Evolutionary conservation across 1,140 invertebrate genomes (phyloP), one percentile per base, ranked within the genome.

Genomic region (Riptortus pedestris): DNA sequence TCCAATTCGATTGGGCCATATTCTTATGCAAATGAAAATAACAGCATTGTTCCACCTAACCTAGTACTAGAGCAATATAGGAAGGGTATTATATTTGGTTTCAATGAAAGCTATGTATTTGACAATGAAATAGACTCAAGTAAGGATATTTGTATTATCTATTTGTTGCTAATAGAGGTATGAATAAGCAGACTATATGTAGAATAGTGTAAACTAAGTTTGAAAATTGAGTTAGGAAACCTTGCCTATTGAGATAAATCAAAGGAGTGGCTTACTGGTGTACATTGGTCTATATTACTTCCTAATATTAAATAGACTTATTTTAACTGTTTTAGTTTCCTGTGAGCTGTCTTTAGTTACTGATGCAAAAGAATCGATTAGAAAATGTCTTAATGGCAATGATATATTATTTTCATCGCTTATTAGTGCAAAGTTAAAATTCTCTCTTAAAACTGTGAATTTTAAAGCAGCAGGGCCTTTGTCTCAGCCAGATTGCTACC

Each of bases 51-150:
- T 2, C 77, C 83, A 20, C 79, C 91, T 43, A 71, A 77, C 14
- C 77, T 95, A 31, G 94, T 91, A 71, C 76, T 86, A n/a, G 83
- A 84, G 62, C 81, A 86, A 55, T 96, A 91, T 72, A 86, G 84
- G 69, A 79, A 85, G 73, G 91, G 89, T 1, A 81, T 81, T 0
- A 90, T 95, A 65, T 88, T 85, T 74, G 89, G 90, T 2, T 91
- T 88, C 66, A 93, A 96, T 71, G 87, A 93, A 73, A 93, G 90
- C 58, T 96, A 93, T 71, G 81, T 89, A 48, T 95, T 94, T 72
- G 87, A 96, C 75, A 87, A 86, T 43, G 83, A 86, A 72, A 82
- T 91, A 59, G 74, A 83, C 33, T 75, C 82, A 70, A 79, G 74
- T 67, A 59, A 68, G n/a, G n/a, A n/a, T n/a, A n/a, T n/a, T n/a